Conservation (phyloP, 2,888 invertebrate species). For the Lottia gigantea region DNA sequence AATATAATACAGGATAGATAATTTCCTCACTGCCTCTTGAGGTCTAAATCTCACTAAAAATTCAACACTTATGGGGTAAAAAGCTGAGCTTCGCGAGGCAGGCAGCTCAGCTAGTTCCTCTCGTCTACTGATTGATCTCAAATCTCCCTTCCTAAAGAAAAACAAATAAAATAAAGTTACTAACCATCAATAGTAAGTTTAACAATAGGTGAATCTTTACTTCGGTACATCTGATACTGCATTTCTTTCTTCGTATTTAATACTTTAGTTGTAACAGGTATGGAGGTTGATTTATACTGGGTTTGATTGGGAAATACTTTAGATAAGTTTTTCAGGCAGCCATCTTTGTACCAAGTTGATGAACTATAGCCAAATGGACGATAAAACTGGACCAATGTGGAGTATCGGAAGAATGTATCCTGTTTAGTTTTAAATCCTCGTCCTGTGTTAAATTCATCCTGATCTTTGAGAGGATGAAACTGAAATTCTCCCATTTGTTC, state of each 20-base stretch:
- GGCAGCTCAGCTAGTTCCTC: too few species aligned
- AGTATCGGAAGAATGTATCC: slow-evolving; percentile 18
- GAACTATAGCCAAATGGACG: slow-evolving; percentile 60
- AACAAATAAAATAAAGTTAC: too few species aligned
- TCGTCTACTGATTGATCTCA: too few species aligned
- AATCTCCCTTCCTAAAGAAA: too few species aligned
- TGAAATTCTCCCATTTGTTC: slow-evolving; percentile 36
- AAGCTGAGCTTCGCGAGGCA: too few species aligned
- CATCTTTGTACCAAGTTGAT: slow-evolving; percentile 44
- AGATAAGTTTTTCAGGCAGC: slow-evolving; percentile 51
- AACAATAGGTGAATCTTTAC: slow-evolving; percentile 48
- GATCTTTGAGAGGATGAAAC: slow-evolving; percentile 46
- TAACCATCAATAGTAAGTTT: slow-evolving; percentile 55
- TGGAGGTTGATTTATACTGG: slow-evolving; percentile 39
- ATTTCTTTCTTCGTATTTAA: slow-evolving; percentile 26
- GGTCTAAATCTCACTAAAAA: too few species aligned
- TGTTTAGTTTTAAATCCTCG: slow-evolving; percentile 28
- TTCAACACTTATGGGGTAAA: too few species aligned
- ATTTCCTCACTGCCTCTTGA: too few species aligned
- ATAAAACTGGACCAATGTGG: slow-evolving; percentile 56
- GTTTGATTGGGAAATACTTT: slow-evolving; percentile 40
- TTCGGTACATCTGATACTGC: slow-evolving; percentile 50
- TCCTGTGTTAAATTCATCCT: slow-evolving; percentile 35
- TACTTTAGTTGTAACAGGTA: slow-evolving; percentile 37
- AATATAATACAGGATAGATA: too few species aligned